These are phyloP conservation scores for Poecile atricapillus DNA, from an alignment of 2,113 vertebrate genomes.

Conservation along the genomic window DNA sequence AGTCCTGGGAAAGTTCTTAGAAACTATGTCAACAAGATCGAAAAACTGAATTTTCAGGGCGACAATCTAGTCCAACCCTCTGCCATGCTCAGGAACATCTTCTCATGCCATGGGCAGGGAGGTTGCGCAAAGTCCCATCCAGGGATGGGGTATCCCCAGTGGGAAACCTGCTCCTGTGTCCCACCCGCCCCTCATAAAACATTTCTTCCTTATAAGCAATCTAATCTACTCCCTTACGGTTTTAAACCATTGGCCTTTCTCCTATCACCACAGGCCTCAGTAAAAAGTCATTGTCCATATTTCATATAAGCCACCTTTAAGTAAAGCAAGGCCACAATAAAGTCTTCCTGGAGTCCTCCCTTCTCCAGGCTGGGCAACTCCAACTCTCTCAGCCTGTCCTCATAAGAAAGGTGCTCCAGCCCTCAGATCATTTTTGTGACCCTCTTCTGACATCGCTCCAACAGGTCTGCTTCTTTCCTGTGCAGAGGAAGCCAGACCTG, in stretches of 20 bases:
- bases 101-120: neutral
- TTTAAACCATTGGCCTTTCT: neutral
- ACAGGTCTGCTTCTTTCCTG: neutral
- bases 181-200: neutral
- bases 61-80: neutral
- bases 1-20: too few species aligned
- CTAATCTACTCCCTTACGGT: neutral
- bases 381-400: neutral
- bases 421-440: neutral
- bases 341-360: neutral
- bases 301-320: neutral
- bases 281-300: neutral
- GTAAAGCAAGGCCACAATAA: neutral
- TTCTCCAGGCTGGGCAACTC: neutral
- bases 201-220: neutral
- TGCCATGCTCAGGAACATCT: neutral
- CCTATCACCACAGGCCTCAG: neutral
- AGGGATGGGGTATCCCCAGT: neutral
- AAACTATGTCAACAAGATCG: too few species aligned
- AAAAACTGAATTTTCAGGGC: too few species aligned
- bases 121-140: neutral
- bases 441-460: fast-evolving
- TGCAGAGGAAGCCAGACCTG: neutral
- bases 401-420: neutral
- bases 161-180: neutral